phyloP scores from a whole-genome alignment of 2,888 invertebrate genomes.

The Agrochola circellaris region DNA sequence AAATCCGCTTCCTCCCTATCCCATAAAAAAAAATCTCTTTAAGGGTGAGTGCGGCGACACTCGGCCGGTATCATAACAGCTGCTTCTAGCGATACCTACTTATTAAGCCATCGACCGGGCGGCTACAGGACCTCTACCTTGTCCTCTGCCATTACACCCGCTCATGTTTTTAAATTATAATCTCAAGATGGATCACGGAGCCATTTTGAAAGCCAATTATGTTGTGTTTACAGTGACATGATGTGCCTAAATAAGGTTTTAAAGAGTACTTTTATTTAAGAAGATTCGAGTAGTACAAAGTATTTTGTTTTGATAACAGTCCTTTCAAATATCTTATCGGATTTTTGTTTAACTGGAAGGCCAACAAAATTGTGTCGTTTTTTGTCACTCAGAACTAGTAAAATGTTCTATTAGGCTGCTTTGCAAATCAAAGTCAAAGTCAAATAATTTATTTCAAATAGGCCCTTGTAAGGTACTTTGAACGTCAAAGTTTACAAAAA shows the following conservation, averaged over 20 bases:
- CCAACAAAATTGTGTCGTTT: no score
- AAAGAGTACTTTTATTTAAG: neutral
- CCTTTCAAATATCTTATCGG: neutral
- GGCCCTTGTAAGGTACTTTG: no score
- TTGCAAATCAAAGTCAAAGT: no score
- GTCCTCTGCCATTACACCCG: conserved; percentile 80
- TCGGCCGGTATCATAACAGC: conserved; percentile 89
- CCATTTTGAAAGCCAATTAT: conserved; percentile 76
- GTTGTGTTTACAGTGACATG: conserved; percentile 62
- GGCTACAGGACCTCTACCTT: conserved; percentile 71
- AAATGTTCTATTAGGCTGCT: no score
- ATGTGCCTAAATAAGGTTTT: conserved; percentile 31
- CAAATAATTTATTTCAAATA: no score
- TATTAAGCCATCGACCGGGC: conserved; percentile 88
- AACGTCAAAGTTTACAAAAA: no score
- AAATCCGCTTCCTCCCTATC: conserved; percentile 72
- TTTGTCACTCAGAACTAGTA: no score
- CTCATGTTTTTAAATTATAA: conserved; percentile 88
- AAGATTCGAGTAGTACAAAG: neutral
- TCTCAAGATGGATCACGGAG: conserved; percentile 80
- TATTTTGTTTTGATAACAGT: neutral
- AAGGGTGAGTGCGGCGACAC: conserved; percentile 88
- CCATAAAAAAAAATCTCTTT: conserved; percentile 78
- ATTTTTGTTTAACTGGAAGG: no score
- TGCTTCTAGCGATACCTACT: conserved; percentile 89